These are phyloP conservation scores for Lacerta bilineata DNA, from an alignment of 2,797 vertebrate species.

Conservation along the genomic window DNA sequence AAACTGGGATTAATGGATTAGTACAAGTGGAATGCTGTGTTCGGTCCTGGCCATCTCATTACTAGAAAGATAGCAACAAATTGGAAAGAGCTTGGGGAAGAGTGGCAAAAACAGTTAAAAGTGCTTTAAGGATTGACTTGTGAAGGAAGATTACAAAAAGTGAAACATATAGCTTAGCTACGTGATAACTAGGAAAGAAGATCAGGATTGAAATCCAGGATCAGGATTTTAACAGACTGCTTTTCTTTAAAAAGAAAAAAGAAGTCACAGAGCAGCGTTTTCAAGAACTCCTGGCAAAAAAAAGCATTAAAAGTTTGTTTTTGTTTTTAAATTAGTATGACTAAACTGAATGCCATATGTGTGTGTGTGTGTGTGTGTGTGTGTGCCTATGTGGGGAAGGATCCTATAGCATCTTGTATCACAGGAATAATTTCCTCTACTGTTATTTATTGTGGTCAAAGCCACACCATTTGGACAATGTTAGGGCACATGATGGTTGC, in stretches of 20 bases:
- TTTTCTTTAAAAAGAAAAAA: neutral
- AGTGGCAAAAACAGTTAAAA: neutral
- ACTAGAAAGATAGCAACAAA: slow-evolving; percentile 32
- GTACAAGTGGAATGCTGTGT: slow-evolving; percentile 1
- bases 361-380: no score
- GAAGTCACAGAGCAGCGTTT: slow-evolving; percentile 15
- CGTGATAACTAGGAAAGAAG: slow-evolving; percentile 5
- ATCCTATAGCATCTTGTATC: neutral
- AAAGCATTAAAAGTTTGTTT: no score
- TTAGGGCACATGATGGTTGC: neutral
- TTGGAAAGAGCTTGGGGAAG: slow-evolving; percentile 28
- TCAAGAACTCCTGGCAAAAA: slow-evolving; percentile 14
- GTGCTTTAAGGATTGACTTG: neutral
- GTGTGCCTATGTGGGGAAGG: neutral
- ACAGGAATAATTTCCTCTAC: neutral
- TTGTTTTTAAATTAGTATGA: slow-evolving; percentile 14
- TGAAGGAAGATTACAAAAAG: slow-evolving; percentile 43
- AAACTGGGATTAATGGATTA: slow-evolving; percentile 44
- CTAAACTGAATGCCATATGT: neutral
- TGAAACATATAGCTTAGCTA: neutral
- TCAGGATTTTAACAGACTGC: neutral
- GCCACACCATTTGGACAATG: neutral
- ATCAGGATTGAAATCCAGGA: neutral
- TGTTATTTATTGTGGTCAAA: neutral
- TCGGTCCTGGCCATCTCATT: slow-evolving; percentile 26